Evolutionary conservation across 2,888 invertebrate species (phyloP).

Genomic region (Noctua fimbriata): DNA sequence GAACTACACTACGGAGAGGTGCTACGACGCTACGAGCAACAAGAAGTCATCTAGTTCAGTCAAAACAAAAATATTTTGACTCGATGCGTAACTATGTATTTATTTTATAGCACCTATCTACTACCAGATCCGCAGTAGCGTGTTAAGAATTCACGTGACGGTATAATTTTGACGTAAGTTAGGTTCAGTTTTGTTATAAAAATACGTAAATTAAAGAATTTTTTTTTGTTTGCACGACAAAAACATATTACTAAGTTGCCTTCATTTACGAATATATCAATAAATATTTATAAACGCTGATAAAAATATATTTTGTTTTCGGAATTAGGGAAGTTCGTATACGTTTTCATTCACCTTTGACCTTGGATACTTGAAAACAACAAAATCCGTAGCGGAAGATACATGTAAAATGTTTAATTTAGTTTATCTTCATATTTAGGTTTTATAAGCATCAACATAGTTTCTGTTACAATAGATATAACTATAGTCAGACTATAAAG

Average conservation of each 20-base stretch:
- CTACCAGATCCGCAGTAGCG: conserved; percentile 25
- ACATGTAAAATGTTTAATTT: not conserved
- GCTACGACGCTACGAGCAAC: conserved; percentile 34
- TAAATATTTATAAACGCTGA: not conserved
- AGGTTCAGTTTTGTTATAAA: conserved; percentile 32
- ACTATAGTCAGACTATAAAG: not conserved
- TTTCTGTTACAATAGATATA: not conserved
- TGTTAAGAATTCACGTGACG: conserved; percentile 52
- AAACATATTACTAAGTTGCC: not conserved
- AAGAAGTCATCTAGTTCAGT: conserved; percentile 4
- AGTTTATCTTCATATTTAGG: conserved; percentile 3
- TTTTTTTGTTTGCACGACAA: conserved; percentile 8
- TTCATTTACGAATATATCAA: conserved; percentile 1
- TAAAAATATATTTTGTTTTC: conserved; percentile 13
- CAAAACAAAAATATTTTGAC: conserved; percentile 28
- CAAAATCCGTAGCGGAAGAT: conserved; percentile 19
- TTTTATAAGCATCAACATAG: not conserved
- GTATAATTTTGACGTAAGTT: conserved; percentile 52
- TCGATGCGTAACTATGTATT: conserved; percentile 26
- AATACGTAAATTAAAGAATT: conserved; percentile 16
- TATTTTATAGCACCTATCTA: conserved; percentile 27
- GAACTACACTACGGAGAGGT: conserved; percentile 6
- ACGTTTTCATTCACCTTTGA: conserved; percentile 39
- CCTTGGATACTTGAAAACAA: conserved; percentile 32
- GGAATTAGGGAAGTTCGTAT: conserved; percentile 29